These are phyloP conservation scores for Phlogophora meticulosa DNA, from an alignment of 2,888 invertebrate genomes.

Conservation along the genomic window DNA sequence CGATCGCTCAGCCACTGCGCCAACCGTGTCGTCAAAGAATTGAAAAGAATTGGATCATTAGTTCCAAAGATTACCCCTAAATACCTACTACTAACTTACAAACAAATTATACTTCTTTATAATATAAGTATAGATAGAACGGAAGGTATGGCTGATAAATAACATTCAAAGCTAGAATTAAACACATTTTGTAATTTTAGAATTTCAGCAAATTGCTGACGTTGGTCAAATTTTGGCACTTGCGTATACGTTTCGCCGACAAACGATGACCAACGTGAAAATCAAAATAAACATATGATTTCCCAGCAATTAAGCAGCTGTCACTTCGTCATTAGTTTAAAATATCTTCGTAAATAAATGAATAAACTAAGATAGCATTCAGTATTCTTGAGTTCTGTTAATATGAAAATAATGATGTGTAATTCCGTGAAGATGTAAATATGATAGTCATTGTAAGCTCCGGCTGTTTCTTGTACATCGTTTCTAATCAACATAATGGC, in stretches of 20 bases:
- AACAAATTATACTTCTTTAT: too few species aligned
- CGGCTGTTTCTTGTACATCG: slow-evolving; percentile 43
- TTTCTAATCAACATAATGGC: slow-evolving; percentile 52
- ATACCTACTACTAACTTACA: too few species aligned
- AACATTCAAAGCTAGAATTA: neutral
- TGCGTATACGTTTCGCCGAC: slow-evolving; percentile 8
- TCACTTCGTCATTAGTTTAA: slow-evolving; percentile 38
- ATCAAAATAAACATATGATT: slow-evolving; percentile 44
- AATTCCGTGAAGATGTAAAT: slow-evolving; percentile 56
- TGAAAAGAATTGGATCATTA: too few species aligned
- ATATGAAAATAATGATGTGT: slow-evolving; percentile 56
- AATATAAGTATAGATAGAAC: too few species aligned
- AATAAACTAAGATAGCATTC: slow-evolving; percentile 29
- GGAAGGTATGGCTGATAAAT: neutral
- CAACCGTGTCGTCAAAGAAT: too few species aligned
- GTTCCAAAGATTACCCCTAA: too few species aligned
- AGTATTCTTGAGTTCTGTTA: slow-evolving; percentile 30
- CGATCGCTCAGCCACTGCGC: too few species aligned
- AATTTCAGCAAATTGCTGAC: slow-evolving; percentile 13
- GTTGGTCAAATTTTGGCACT: slow-evolving; percentile 43
- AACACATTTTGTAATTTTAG: neutral
- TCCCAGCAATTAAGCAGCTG: slow-evolving; percentile 52
- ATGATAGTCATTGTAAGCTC: slow-evolving; percentile 51
- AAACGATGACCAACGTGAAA: slow-evolving; percentile 30
- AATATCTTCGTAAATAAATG: slow-evolving; percentile 34